Conservation (phyloP, 2,888 invertebrate species). For the Apodemia duryi region DNA sequence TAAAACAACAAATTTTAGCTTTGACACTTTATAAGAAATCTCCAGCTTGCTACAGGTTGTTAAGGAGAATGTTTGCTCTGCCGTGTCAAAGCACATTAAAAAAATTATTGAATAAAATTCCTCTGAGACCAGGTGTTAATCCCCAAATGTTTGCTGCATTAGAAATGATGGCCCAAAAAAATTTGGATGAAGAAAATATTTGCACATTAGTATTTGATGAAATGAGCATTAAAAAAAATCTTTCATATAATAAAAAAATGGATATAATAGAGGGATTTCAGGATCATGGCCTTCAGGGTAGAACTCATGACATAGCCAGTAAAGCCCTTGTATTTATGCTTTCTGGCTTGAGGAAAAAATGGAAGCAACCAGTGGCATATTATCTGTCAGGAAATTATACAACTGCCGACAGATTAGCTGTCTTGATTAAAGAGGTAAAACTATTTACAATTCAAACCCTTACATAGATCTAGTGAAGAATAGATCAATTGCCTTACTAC, state of each 20-base stretch:
- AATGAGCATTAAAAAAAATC: neutral
- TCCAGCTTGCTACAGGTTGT: neutral
- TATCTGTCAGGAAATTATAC: neutral
- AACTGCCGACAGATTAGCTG: neutral
- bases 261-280: neutral
- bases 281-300: neutral
- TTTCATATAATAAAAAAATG: neutral
- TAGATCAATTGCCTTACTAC: neutral
- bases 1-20: neutral
- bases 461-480: neutral
- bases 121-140: neutral
- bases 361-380: conserved; percentile 5
- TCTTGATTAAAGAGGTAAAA: neutral
- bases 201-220: neutral
- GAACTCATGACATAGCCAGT: conserved; percentile 1
- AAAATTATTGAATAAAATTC: neutral
- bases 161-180: neutral
- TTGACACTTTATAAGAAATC: neutral
- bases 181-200: neutral
- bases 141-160: neutral
- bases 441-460: neutral
- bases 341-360: conserved; percentile 23
- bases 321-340: conserved; percentile 28
- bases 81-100: neutral
- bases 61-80: neutral